Evolutionary conservation across 2,797 vertebrate genomes (phyloP), one percentile per base, ranked within the genome.

Genomic region (Phoeniculus purpureus): DNA sequence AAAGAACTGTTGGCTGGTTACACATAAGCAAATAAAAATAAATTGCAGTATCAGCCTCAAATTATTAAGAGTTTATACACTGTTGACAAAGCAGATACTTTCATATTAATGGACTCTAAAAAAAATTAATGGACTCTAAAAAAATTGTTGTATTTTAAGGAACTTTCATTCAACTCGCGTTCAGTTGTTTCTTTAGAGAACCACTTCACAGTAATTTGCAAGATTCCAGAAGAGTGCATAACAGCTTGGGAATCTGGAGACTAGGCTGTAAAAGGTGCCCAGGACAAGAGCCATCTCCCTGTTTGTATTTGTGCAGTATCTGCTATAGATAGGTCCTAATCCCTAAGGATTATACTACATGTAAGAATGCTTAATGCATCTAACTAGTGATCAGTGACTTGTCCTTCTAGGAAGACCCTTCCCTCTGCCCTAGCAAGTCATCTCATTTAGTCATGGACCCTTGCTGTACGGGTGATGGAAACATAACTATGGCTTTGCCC

Each of bases 91-190:
- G 27, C 12, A 40, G 20, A 37, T 20, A 12, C 5, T 27, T 68
- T 81, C 20, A 31, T 51, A 72, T 82, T 88, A n/a, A n/a, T n/a
- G 27, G 73, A 62, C 66, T 62, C 43, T n/a, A n/a, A n/a, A n/a
- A n/a, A n/a, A n/a, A 75, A 12, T 58, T 58, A 89, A 23, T 29
- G 70, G 34, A 54, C 34, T 78, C 37, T 75, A 37, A 19, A 61
- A 60, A 70, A 51, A 18, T 26, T 55, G 4, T 62, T 61, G 1
- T 19, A 37, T 51, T 91, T 87, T 27, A 79, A 34, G 55, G 19
- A 78, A 55, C 54, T 81, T 89, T 70, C 29, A 50, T 48, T 87
- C 80, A 66, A 55, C 17, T 94, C 50, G 12, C 25, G 17, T 21
- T 61, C 48, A 74, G 15, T 62, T 64, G 20, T 87, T 87, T 37